Conservation (phyloP, 92 coral and sea anemone species). For the Isaurus tuberculatus region DNA sequence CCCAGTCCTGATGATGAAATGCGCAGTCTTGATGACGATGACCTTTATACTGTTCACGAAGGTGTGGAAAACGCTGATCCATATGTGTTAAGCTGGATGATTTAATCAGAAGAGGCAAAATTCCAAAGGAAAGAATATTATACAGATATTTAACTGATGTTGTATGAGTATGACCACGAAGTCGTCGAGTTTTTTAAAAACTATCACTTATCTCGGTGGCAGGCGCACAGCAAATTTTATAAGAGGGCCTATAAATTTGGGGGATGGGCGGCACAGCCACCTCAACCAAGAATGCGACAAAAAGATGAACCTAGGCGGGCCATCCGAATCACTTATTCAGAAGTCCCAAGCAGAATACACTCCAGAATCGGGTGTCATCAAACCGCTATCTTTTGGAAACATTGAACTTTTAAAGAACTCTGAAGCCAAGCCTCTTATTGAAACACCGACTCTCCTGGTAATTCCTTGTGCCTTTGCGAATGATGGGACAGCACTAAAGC, state of each 20-base stretch:
- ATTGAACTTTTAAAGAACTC: slow-evolving; percentile 57
- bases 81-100: slow-evolving; percentile 59
- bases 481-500: slow-evolving; percentile 62
- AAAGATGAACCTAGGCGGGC: slow-evolving; percentile 63
- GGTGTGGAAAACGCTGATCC: slow-evolving; percentile 66
- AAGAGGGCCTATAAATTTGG: slow-evolving; percentile 72
- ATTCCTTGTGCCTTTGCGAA: slow-evolving; percentile 73
- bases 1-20: slow-evolving; percentile 37
- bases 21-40: slow-evolving; percentile 45
- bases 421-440: slow-evolving; percentile 66
- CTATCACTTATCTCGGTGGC: slow-evolving; percentile 68
- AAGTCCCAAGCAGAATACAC: slow-evolving; percentile 62
- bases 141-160: slow-evolving; percentile 65
- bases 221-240: slow-evolving; percentile 50
- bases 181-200: slow-evolving; percentile 63
- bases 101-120: slow-evolving; percentile 58
- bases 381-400: slow-evolving; percentile 47
- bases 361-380: slow-evolving; percentile 41
- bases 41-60: slow-evolving; percentile 57
- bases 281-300: slow-evolving; percentile 13
- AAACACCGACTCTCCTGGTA: slow-evolving; percentile 55
- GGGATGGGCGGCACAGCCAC: slow-evolving; percentile 66
- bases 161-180: slow-evolving; percentile 60
- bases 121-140: slow-evolving; percentile 48
- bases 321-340: too few relatives aligned